phyloP scores from a whole-genome alignment of 2,888 invertebrate species.

The Orchestes rusci region DNA sequence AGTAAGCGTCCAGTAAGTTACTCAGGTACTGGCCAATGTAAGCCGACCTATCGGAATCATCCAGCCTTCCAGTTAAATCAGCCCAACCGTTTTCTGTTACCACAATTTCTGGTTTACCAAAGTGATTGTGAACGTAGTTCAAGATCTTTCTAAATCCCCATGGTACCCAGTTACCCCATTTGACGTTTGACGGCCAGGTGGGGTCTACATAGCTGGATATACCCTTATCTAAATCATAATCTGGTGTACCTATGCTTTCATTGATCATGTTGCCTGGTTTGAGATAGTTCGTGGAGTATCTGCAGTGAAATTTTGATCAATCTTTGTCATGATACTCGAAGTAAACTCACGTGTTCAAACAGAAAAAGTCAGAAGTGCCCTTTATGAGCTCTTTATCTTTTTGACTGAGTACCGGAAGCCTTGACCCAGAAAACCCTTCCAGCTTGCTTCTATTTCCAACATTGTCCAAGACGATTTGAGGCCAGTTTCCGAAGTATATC shows the following conservation, averaged over 20 bases:
- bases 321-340: no score
- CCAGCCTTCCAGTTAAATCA: constrained; percentile 10
- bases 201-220: constrained; percentile 6
- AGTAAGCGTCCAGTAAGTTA: constrained; percentile 37
- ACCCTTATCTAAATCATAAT: constrained; percentile 14
- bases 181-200: constrained; percentile 7
- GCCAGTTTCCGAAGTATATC: constrained; percentile 61
- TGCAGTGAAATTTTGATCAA: no score
- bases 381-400: constrained; percentile 53
- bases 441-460: constrained; percentile 50
- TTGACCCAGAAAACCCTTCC: constrained; percentile 46
- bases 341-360: constrained; percentile 5
- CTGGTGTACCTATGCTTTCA: constrained; percentile 5
- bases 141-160: constrained; percentile 20
- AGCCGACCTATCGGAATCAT: constrained; percentile 13
- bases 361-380: constrained; percentile 3
- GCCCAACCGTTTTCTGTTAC: constrained; percentile 22
- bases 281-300: constrained; percentile 14
- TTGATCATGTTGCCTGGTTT: constrained; percentile 3
- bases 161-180: constrained; percentile 16
- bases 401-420: constrained; percentile 54
- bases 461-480: constrained; percentile 53
- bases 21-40: constrained; percentile 41
- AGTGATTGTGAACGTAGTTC: constrained; percentile 16
- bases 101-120: constrained; percentile 10